These are phyloP conservation scores for Spheniscus mendiculus DNA, from an alignment of 2,113 vertebrate genomes.

Conservation along the genomic window DNA sequence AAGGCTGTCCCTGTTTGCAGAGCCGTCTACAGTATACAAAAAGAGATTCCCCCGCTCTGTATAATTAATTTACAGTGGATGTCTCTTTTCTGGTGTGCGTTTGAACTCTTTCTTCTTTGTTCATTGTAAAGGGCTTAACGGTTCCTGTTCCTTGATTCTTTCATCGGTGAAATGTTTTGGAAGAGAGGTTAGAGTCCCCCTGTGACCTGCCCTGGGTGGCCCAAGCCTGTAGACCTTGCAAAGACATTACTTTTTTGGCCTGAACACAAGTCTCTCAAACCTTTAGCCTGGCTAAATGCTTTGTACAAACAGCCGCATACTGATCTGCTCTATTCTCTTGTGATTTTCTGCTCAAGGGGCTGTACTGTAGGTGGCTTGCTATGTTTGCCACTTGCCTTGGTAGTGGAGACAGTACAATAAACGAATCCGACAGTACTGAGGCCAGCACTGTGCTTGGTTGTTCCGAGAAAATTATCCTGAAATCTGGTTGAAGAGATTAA, in stretches of 20 bases:
- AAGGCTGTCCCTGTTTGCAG: background rate
- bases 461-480: slow-evolving; percentile 51
- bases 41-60: background rate
- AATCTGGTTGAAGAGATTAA: slow-evolving; percentile 59
- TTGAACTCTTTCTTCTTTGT: slow-evolving; percentile 48
- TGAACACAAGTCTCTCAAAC: slow-evolving; percentile 62
- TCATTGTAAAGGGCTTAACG: slow-evolving; percentile 55
- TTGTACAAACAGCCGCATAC: slow-evolving; percentile 58
- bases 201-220: slow-evolving; percentile 72
- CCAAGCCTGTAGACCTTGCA: slow-evolving; percentile 64
- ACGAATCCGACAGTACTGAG: slow-evolving; percentile 1
- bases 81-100: slow-evolving; percentile 34
- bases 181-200: slow-evolving; percentile 57
- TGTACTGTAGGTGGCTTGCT: slow-evolving; percentile 54
- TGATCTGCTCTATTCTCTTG: slow-evolving; percentile 56
- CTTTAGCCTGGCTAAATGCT: slow-evolving; percentile 58
- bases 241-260: slow-evolving; percentile 71
- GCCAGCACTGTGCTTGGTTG: slow-evolving; percentile 5
- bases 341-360: slow-evolving; percentile 70
- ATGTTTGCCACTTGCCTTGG: slow-evolving; percentile 39
- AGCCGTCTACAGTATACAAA: background rate
- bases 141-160: slow-evolving; percentile 62
- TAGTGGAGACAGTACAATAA: background rate
- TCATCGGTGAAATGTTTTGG: slow-evolving; percentile 59
- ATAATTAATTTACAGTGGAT: slow-evolving; percentile 40